Evolutionary conservation across 2,888 invertebrate genomes (phyloP).

Genomic region (Andrena praecox): DNA sequence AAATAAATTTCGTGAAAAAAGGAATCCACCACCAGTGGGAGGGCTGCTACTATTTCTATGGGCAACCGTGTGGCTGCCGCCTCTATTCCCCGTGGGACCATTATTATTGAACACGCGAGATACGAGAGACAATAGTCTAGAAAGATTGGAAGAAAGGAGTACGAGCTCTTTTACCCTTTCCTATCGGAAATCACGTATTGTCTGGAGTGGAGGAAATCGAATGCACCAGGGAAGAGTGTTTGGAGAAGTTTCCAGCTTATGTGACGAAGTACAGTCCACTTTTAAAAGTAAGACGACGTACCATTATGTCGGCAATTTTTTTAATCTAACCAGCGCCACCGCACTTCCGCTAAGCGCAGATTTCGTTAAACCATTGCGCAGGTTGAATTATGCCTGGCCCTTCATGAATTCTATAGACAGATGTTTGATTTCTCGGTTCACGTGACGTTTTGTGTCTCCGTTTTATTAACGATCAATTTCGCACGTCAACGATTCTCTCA

Average conservation of each 20-base stretch:
- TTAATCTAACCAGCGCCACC: not conserved
- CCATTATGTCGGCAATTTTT: constrained; percentile 5
- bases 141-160: constrained; percentile 59
- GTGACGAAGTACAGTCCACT: constrained; percentile 6
- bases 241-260: constrained; percentile 11
- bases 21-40: constrained; percentile 39
- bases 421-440: not conserved
- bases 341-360: not conserved
- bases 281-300: not conserved
- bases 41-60: constrained; percentile 50
- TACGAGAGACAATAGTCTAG: constrained; percentile 56
- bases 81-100: constrained; percentile 58
- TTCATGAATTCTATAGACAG: too few relatives aligned
- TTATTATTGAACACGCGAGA: constrained; percentile 67
- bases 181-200: constrained; percentile 37
- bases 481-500: constrained; percentile 19
- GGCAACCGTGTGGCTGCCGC: constrained; percentile 21
- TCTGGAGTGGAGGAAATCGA: constrained; percentile 25
- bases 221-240: constrained; percentile 19
- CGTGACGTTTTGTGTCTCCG: not conserved
- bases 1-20: constrained; percentile 66
- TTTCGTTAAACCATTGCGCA: not conserved
- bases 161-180: constrained; percentile 26
- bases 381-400: too few relatives aligned
- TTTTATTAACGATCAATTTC: constrained; percentile 23